phyloP scores from a whole-genome alignment of 2,888 invertebrate genomes.

The Eupithecia tripunctaria region DNA sequence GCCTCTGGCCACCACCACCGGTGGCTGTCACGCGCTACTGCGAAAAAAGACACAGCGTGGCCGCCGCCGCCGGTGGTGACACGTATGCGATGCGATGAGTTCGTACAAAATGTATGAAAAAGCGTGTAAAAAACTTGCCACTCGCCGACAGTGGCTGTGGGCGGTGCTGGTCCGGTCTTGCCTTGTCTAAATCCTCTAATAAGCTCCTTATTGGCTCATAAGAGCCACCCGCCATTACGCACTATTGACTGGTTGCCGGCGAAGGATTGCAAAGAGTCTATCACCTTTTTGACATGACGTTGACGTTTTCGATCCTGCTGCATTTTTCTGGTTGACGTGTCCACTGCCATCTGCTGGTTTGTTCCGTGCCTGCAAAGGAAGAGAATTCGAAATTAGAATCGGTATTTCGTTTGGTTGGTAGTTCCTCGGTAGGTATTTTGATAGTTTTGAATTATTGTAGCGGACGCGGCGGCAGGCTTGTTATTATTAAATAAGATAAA shows the following conservation, averaged over 20 bases:
- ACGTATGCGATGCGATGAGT: too few relatives aligned
- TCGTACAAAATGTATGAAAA: too few relatives aligned
- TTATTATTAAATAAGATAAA: not conserved
- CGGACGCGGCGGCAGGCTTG: not conserved
- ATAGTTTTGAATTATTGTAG: not conserved
- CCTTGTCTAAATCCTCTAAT: too few relatives aligned
- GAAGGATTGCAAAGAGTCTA: constrained; percentile 23
- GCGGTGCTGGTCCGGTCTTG: too few relatives aligned
- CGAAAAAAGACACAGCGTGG: too few relatives aligned
- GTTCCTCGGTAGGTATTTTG: not conserved
- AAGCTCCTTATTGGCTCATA: not conserved
- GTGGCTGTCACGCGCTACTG: too few relatives aligned
- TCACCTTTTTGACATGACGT: constrained; percentile 82
- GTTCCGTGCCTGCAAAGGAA: constrained; percentile 88
- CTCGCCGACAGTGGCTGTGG: too few relatives aligned
- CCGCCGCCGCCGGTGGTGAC: too few relatives aligned
- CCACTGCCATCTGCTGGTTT: constrained; percentile 92
- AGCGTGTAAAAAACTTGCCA: too few relatives aligned
- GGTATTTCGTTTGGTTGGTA: not conserved
- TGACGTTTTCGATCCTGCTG: constrained; percentile 86
- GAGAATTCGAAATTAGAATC: constrained; percentile 8
- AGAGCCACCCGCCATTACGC: too few relatives aligned
- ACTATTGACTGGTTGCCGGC: too few relatives aligned
- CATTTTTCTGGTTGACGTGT: constrained; percentile 89
- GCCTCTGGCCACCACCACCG: too few relatives aligned